Conservation (phyloP, 1,140 invertebrate species). For the Homarus americanus region DNA sequence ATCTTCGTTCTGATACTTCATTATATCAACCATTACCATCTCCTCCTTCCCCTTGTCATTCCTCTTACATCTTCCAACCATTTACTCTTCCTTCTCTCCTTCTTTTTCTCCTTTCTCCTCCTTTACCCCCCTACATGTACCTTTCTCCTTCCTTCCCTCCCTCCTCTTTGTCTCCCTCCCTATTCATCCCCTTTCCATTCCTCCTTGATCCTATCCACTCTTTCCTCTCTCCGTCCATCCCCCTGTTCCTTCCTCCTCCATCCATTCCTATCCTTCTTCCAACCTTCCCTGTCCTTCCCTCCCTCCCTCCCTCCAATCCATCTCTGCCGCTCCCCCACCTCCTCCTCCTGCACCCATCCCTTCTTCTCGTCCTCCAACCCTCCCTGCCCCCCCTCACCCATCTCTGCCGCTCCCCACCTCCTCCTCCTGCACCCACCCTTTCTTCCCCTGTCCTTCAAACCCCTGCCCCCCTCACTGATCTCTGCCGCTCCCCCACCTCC, state of each 20-base stretch:
- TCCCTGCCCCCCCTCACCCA: background rate
- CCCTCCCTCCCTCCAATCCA: background rate
- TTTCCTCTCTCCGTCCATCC: background rate
- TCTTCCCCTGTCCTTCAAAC: background rate
- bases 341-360: background rate
- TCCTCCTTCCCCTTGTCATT: background rate
- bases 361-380: background rate
- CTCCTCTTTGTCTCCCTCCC: background rate
- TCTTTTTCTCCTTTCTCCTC: background rate
- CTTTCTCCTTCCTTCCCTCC: no score
- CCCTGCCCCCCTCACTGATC: background rate
- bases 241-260: background rate
- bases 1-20: background rate
- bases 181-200: background rate
- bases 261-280: background rate
- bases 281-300: background rate
- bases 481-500: background rate
- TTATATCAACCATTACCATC: background rate
- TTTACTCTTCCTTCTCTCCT: background rate
- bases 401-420: no score
- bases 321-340: background rate
- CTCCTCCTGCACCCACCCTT: no score
- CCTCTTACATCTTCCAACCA: background rate
- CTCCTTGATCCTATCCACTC: no score
- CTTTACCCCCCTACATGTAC: background rate